A percentile compares a stretch with the other conserved stretches of the same genome.
Evolutionary conservation across 2,797 vertebrate genomes (phyloP).

Genomic region (Lagothrix lagotricha): DNA sequence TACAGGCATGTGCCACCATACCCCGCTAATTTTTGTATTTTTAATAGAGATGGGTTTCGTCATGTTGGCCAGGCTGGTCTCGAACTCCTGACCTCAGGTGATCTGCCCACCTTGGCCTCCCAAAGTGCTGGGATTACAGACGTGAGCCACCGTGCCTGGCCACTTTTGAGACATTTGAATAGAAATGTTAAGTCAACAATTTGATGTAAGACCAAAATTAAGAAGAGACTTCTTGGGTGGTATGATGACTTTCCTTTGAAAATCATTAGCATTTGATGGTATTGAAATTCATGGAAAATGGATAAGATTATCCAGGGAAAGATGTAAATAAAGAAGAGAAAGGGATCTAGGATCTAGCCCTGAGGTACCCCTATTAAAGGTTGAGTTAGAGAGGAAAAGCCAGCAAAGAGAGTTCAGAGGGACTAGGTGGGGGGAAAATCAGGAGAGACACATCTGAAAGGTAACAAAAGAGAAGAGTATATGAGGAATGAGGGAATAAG

Average conservation of each 20-base stretch:
- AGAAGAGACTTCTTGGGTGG: background rate
- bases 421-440: background rate
- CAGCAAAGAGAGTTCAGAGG: background rate
- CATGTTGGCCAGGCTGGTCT: background rate
- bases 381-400: background rate
- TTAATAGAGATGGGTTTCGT: background rate
- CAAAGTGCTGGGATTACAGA: background rate
- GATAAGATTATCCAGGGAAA: background rate
- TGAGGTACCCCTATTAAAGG: background rate
- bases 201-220: background rate
- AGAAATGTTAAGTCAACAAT: background rate
- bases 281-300: constrained; percentile 14
- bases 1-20: background rate
- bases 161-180: background rate
- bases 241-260: background rate
- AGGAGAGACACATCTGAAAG: background rate
- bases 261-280: background rate
- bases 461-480: background rate
- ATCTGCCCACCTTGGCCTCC: too few relatives aligned
- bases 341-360: background rate
- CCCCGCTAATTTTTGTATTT: background rate
- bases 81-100: too few relatives aligned
- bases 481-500: background rate
- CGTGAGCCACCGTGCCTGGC: background rate
- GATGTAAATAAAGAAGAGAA: background rate